Evolutionary conservation across 2,797 vertebrate genomes (phyloP).

Genomic region (Pelodytes ibericus): DNA sequence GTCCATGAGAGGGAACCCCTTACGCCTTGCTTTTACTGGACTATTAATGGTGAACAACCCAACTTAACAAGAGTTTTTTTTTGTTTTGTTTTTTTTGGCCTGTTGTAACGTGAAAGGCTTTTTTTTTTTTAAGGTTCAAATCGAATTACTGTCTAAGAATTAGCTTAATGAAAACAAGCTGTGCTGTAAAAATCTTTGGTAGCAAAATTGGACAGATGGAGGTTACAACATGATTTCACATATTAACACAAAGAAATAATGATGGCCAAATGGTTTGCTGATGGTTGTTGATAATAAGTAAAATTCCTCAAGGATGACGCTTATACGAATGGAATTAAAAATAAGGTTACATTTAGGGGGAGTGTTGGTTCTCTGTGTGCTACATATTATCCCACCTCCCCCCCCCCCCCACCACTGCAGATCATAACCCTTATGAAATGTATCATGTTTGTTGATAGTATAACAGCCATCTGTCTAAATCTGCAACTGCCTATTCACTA

Average conservation of each 20-base stretch:
- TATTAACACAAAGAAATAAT: slow-evolving; percentile 39
- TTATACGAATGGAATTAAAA: slow-evolving; percentile 28
- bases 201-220: slow-evolving; percentile 44
- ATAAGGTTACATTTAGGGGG: slow-evolving; percentile 27
- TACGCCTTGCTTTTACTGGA: no score
- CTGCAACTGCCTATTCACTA: slow-evolving; percentile 8
- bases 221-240: slow-evolving; percentile 35
- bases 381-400: not conserved
- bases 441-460: slow-evolving; percentile 30
- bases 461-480: slow-evolving; percentile 49
- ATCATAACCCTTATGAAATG: slow-evolving; percentile 24
- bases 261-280: not conserved
- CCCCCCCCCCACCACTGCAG: no score
- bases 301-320: slow-evolving; percentile 15
- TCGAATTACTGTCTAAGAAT: slow-evolving; percentile 3
- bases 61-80: not conserved
- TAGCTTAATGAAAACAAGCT: slow-evolving; percentile 18
- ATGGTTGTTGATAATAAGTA: slow-evolving; percentile 22
- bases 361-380: not conserved
- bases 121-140: not conserved
- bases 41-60: not conserved
- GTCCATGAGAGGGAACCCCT: no score
- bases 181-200: slow-evolving; percentile 19
- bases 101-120: not conserved
- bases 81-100: not conserved